These are phyloP conservation scores for Ochlodes sylvanus DNA, from an alignment of 2,888 invertebrate species.

Conservation along the genomic window DNA sequence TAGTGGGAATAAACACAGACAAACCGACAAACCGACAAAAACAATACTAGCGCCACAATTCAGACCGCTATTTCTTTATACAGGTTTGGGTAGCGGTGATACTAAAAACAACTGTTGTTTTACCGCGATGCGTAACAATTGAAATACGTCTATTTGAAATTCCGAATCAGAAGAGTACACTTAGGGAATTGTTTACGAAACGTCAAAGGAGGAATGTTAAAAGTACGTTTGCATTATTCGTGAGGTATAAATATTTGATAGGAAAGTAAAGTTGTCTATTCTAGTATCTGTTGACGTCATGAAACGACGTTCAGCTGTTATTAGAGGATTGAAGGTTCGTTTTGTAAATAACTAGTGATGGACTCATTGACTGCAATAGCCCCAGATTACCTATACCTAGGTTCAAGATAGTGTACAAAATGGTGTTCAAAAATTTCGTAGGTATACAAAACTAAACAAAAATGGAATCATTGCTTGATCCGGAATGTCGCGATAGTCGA, in stretches of 20 bases:
- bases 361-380: too few relatives aligned
- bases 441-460: constrained; percentile 6
- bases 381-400: too few relatives aligned
- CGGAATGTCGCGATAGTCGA: constrained; percentile 25
- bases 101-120: constrained; percentile 4
- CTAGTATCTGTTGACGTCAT: not conserved
- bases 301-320: not conserved
- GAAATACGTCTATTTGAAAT: constrained; percentile 4
- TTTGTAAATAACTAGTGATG: too few relatives aligned
- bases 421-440: not conserved
- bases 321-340: not conserved
- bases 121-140: constrained; percentile 1
- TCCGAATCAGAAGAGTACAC: constrained; percentile 6
- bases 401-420: too few relatives aligned
- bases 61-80: too few relatives aligned
- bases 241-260: constrained; percentile 11
- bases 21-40: too few relatives aligned
- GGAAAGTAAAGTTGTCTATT: constrained; percentile 1
- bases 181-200: constrained; percentile 9
- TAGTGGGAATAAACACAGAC: too few relatives aligned
- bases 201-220: constrained; percentile 7
- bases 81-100: too few relatives aligned
- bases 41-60: too few relatives aligned
- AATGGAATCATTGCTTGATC: constrained; percentile 15
- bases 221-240: constrained; percentile 5